Conservation (phyloP, 92 coral and sea anemone genomes). For the Epizoanthus fatuus region DNA sequence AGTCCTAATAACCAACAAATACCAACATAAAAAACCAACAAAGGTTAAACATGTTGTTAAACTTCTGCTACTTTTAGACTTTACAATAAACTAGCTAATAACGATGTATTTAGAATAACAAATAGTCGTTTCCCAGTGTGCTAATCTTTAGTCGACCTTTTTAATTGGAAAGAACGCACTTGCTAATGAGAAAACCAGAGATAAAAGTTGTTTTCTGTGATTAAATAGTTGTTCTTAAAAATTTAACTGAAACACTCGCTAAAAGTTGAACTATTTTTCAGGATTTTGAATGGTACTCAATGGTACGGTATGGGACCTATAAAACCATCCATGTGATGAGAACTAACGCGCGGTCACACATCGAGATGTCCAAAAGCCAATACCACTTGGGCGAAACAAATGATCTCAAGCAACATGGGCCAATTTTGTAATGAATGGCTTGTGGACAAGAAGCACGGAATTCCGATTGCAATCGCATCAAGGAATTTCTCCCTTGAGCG, state of each 20-base stretch:
- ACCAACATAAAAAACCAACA: background rate
- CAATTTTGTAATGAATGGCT: background rate
- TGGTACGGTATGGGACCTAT: no score
- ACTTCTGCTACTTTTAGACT: background rate
- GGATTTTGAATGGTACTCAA: no score
- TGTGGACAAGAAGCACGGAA: background rate
- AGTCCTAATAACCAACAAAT: background rate
- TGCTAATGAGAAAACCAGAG: conserved; percentile 17
- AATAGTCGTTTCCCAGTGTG: background rate
- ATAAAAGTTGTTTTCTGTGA: background rate
- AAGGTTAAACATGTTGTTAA: conserved; percentile 8
- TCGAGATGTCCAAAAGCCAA: background rate
- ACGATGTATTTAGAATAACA: background rate
- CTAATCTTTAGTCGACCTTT: background rate
- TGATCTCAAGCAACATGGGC: background rate
- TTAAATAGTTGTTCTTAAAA: background rate
- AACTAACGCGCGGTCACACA: no score
- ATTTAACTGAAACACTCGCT: background rate
- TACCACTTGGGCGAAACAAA: background rate
- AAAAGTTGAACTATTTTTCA: background rate
- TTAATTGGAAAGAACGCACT: conserved; percentile 4
- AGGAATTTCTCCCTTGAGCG: conserved; percentile 16
- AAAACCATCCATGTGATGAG: no score
- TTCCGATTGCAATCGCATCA: conserved; percentile 4
- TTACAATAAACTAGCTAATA: background rate